Conservation (phyloP, 1,140 invertebrate genomes). For the Procambarus clarkii region DNA sequence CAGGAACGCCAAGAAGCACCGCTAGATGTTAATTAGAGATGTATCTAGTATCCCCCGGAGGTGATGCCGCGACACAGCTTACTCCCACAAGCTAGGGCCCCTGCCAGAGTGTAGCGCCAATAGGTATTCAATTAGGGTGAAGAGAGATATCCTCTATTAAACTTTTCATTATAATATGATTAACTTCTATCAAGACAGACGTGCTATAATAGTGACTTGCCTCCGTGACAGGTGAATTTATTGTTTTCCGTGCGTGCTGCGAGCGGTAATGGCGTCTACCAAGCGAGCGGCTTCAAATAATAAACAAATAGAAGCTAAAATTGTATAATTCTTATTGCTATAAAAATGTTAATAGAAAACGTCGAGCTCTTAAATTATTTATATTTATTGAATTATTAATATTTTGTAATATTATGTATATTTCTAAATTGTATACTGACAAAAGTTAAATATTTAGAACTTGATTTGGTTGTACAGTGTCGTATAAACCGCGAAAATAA, state of each 20-base stretch:
- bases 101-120: background rate
- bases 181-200: background rate
- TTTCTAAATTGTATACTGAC: background rate
- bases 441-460: background rate
- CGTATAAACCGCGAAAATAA: background rate
- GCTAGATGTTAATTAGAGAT: background rate
- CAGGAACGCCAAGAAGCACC: slow-evolving; percentile 14
- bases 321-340: background rate
- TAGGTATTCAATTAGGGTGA: background rate
- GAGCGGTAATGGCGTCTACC: background rate
- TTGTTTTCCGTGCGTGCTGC: background rate
- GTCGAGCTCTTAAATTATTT: background rate
- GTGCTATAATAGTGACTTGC: background rate
- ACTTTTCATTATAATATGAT: background rate
- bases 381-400: too few species aligned
- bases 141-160: background rate
- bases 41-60: background rate
- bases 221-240: background rate
- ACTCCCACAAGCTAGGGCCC: background rate
- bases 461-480: background rate
- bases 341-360: background rate
- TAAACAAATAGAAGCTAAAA: background rate
- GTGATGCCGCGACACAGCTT: background rate
- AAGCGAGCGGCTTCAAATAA: background rate
- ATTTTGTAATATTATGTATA: background rate